These are phyloP conservation scores for Caenorhabditis tropicalis DNA, from an alignment of 1,140 invertebrate species.

Conservation along the genomic window DNA sequence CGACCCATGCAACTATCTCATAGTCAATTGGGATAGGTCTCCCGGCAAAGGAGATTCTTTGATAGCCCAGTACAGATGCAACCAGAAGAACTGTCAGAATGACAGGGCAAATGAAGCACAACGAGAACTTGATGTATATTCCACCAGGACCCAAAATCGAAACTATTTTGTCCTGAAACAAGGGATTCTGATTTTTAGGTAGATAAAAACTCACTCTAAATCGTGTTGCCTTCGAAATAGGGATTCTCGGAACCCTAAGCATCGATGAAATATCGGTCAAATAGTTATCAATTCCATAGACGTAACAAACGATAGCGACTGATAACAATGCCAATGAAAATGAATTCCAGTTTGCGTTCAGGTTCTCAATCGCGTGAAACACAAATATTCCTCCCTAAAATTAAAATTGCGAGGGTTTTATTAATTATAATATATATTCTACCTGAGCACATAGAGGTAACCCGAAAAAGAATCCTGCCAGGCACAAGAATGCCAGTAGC, in stretches of 20 bases:
- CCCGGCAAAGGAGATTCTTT: constrained; percentile 64
- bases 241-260: constrained; percentile 57
- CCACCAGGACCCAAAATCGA: constrained; percentile 65
- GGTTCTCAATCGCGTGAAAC: constrained; percentile 69
- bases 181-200: neutral
- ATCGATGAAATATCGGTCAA: constrained; percentile 67
- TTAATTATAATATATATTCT: neutral
- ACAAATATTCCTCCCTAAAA: constrained; percentile 69
- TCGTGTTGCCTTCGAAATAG: neutral
- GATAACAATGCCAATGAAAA: constrained; percentile 64
- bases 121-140: constrained; percentile 66
- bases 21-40: constrained; percentile 63
- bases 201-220: neutral
- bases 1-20: constrained; percentile 68
- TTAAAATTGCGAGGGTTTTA: neutral
- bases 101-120: constrained; percentile 64
- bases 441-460: constrained; percentile 64
- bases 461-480: constrained; percentile 64
- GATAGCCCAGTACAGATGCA: constrained; percentile 64
- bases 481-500: constrained; percentile 60
- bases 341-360: constrained; percentile 71
- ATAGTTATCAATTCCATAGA: constrained; percentile 69
- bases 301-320: constrained; percentile 66
- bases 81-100: constrained; percentile 64
- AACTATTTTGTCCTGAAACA: constrained; percentile 43